These are phyloP conservation scores for Dromococcyx pavoninus DNA, from an alignment of 2,797 vertebrate genomes.

Conservation along the genomic window DNA sequence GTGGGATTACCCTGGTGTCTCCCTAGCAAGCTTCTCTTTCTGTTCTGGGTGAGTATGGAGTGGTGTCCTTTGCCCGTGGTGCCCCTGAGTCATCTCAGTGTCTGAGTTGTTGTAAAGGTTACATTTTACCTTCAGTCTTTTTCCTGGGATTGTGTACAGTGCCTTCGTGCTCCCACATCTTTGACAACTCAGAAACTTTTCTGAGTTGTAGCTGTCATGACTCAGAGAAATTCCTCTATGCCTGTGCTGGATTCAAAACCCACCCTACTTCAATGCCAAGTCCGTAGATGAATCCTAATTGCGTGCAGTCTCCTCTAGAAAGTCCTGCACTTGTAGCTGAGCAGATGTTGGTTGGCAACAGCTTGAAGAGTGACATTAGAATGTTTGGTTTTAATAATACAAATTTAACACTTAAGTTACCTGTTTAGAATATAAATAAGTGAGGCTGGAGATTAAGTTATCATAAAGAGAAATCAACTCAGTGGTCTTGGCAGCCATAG, in stretches of 20 bases:
- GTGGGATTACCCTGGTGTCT: background rate
- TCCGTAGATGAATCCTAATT: background rate
- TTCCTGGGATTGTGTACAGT: background rate
- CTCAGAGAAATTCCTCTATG: background rate
- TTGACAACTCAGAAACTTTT: background rate
- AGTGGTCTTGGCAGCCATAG: background rate
- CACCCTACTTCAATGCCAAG: background rate
- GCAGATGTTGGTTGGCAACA: background rate
- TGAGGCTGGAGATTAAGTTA: background rate
- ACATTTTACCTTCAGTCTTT: background rate
- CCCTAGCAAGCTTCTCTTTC: background rate
- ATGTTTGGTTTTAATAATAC: background rate
- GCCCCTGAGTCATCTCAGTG: background rate
- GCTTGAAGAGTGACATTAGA: background rate
- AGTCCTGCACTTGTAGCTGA: background rate
- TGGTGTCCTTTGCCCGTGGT: background rate
- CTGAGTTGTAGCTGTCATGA: background rate
- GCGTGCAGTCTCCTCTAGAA: background rate
- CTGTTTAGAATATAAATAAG: background rate
- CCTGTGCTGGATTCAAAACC: background rate
- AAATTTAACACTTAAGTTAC: background rate
- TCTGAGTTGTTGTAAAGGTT: background rate
- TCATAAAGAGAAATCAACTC: background rate
- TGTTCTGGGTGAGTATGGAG: background rate
- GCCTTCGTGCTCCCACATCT: background rate